Percentiles rank a stretch among this genome's conserved stretches.
Evolutionary conservation across 2,797 vertebrate species (phyloP).

Genomic region (Taenioides sp.): DNA sequence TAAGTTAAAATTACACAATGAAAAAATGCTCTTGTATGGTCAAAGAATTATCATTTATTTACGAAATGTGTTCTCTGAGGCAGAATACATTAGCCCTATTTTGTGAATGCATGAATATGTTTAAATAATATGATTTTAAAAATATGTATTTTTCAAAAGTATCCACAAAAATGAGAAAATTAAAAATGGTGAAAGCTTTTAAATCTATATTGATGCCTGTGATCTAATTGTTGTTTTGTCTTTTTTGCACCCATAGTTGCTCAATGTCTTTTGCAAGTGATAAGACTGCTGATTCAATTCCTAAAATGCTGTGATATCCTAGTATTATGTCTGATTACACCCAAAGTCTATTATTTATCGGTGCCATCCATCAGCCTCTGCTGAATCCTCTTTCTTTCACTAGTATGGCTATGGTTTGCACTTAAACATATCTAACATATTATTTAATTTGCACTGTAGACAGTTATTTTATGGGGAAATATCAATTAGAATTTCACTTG

Average conservation of each 20-base stretch:
- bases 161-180: too few relatives aligned
- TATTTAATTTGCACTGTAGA: background rate
- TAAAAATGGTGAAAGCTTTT: background rate
- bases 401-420: background rate
- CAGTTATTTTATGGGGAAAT: background rate
- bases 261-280: background rate
- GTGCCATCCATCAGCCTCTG: background rate
- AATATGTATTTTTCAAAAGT: too few relatives aligned
- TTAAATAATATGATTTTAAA: too few relatives aligned
- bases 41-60: background rate
- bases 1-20: background rate
- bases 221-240: background rate
- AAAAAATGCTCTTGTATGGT: background rate
- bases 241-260: background rate
- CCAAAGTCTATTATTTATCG: constrained; percentile 26
- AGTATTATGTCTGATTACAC: constrained; percentile 32
- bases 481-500: background rate
- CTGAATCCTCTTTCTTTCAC: background rate
- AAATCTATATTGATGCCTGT: background rate
- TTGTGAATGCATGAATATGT: too few relatives aligned
- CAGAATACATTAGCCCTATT: too few relatives aligned
- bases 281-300: constrained; percentile 18
- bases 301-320: background rate
- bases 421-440: background rate
- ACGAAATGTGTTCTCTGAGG: background rate